Evolutionary conservation across 2,888 invertebrate genomes (phyloP), one percentile per base, ranked within the genome.

Genomic region (Nemotelus nigrinus): DNA sequence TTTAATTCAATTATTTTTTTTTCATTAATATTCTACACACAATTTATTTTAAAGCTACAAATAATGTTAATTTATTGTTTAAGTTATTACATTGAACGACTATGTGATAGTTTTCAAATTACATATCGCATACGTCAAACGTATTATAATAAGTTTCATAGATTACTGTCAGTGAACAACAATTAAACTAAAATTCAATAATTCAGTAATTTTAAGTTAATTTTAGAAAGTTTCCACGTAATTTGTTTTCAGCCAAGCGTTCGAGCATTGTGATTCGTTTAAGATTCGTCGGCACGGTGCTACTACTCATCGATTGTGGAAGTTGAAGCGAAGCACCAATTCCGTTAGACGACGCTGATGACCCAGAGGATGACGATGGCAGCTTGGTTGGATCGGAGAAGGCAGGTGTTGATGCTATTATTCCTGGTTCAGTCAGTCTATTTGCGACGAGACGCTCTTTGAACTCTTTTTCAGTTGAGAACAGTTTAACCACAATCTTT

Each of bases 191-290:
- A 25, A 25, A 25, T 25, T 25, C 25, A 25, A 25, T 25, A 25
- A 25, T 25, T 25, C 8, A 45, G 45, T 77, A 81, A 81, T 67
- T 81, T 81, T 80, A 80, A 72, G 81, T 80, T 55, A 81, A 80
- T 76, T 81, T 80, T 44, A 82, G 76, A 3, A 81, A 79, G 70
- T 81, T 81, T 67, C 81, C 81, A 76, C 81, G 79, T 2, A 82
- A 41, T 74, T 82, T 81, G 72, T 83, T 83, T 68, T 83, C 83
- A 41, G 81, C 80, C 41, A 83, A 63, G n/a, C 83, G 81, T 77
- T 83, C 81, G 76, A 82, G 79, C 43, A 83, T 65, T 39, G 83
- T 82, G 43, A 82, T 82, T 76, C 82, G 80, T 77, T 81, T 82
- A 70, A 82, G 80, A 3, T 82, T 81, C 47, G 82, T 80, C 39